Percentiles rank a stretch among this genome's conserved stretches.
phyloP scores from a whole-genome alignment of 2,113 vertebrate species.

The Galbula dea region DNA sequence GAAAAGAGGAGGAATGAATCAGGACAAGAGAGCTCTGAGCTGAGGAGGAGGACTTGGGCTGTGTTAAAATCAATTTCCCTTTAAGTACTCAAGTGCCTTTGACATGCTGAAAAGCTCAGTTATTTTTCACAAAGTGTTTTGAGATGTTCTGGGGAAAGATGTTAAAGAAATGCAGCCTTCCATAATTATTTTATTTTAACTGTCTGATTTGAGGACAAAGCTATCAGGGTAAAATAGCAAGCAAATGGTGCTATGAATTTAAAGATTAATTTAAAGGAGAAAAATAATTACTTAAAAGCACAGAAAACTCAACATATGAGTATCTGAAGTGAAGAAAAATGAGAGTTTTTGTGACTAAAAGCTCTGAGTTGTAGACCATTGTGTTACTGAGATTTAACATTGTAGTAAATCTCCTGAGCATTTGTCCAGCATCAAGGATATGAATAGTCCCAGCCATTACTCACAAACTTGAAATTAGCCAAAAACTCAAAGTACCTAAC shows the following conservation, averaged over 20 bases:
- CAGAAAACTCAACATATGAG: neutral
- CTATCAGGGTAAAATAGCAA: neutral
- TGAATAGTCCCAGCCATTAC: neutral
- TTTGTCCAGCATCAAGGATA: neutral
- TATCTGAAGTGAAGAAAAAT: neutral
- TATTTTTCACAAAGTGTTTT: neutral
- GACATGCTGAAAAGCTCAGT: neutral
- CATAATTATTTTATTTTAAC: neutral
- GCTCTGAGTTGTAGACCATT: neutral
- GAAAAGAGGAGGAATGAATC: neutral
- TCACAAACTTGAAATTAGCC: constrained; percentile 35
- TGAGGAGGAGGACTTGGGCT: neutral
- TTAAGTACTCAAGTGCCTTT: neutral
- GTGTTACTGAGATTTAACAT: neutral
- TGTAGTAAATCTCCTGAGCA: neutral
- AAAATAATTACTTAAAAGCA: neutral
- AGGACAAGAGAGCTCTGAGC: neutral
- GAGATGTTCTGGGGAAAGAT: neutral
- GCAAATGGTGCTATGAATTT: neutral
- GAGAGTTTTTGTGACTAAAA: neutral
- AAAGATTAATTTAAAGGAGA: neutral
- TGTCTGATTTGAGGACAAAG: neutral
- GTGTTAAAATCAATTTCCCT: neutral
- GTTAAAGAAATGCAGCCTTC: neutral
- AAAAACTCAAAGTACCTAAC: constrained; percentile 22